Evolutionary conservation across 1,140 invertebrate species (phyloP).

Genomic region (Frieseomelitta varia): DNA sequence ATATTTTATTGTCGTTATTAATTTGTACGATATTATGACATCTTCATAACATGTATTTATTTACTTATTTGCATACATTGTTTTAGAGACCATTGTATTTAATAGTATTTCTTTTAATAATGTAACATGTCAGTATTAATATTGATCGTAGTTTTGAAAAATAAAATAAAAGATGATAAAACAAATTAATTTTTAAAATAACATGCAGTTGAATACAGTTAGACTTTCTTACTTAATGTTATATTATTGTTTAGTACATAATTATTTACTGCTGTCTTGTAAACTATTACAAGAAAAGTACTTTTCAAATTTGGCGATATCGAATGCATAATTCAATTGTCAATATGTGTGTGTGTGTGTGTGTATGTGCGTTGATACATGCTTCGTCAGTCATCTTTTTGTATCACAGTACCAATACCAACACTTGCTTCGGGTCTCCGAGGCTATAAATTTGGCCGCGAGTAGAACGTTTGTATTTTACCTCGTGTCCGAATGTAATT

Average conservation of each 20-base stretch:
- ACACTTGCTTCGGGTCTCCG: too few relatives aligned
- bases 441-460: background rate
- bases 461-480: background rate
- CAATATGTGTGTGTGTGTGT: background rate
- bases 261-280: background rate
- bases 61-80: too few relatives aligned
- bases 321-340: background rate
- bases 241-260: background rate
- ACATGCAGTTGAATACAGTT: background rate
- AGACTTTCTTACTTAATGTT: background rate
- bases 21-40: too few relatives aligned
- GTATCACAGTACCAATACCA: background rate
- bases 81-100: background rate
- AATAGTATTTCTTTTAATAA: background rate
- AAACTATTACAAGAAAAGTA: background rate
- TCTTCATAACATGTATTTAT: too few relatives aligned
- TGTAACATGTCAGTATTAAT: background rate
- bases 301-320: conserved; percentile 15
- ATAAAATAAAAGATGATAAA: background rate
- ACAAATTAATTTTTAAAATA: background rate
- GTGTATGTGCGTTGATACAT: background rate
- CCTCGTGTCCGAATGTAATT: background rate
- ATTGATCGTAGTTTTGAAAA: background rate
- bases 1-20: background rate
- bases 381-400: conserved; percentile 31